Evolutionary conservation across 1,140 invertebrate genomes (phyloP).

Genomic region (Lysiphlebus fabarum): DNA sequence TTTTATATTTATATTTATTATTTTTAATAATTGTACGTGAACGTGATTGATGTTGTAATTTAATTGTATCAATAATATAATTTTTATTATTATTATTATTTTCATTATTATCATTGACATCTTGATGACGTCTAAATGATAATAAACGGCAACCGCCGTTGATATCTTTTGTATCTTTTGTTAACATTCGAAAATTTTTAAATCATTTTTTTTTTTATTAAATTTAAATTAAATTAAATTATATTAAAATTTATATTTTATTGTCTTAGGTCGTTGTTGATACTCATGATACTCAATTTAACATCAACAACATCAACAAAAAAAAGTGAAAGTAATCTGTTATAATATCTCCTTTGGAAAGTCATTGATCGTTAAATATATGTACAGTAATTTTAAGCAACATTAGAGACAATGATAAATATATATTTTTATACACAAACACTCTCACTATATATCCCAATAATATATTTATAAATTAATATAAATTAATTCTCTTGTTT

Average conservation of each 20-base stretch:
- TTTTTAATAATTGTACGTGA: constrained; percentile 4
- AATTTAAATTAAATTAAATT: not conserved
- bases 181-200: constrained; percentile 42
- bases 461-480: no score
- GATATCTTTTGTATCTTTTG: constrained; percentile 40
- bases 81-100: constrained; percentile 13
- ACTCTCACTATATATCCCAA: no score
- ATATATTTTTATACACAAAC: no score
- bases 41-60: constrained; percentile 21
- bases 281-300: not conserved
- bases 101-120: constrained; percentile 29
- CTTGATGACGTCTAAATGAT: constrained; percentile 41
- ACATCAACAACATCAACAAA: constrained; percentile 30
- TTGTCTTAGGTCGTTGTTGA: not conserved
- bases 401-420: no score
- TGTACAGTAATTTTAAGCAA: not conserved
- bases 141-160: constrained; percentile 50
- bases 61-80: constrained; percentile 21
- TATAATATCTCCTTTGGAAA: constrained; percentile 24
- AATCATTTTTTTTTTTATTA: not conserved
- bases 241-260: not conserved
- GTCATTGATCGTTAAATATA: constrained; percentile 23
- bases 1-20: not conserved
- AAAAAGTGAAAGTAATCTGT: constrained; percentile 30
- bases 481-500: no score